Percentiles rank a stretch among this genome's conserved stretches.
These are phyloP conservation scores for Desmodus rotundus DNA, from an alignment of 2,113 vertebrate genomes.

Conservation along the genomic window DNA sequence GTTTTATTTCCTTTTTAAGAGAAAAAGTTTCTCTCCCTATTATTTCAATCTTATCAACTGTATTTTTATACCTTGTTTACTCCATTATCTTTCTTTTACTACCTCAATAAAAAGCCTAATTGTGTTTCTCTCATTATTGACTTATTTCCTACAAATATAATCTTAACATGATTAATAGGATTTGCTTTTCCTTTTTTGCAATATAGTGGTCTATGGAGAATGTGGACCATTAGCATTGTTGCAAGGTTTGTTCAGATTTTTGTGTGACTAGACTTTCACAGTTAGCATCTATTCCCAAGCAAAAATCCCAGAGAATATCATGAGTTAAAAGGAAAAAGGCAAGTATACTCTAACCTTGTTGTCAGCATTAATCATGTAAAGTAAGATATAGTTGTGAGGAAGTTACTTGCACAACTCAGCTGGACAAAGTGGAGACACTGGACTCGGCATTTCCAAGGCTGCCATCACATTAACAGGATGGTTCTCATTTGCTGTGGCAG, in stretches of 20 bases:
- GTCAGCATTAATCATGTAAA: background rate
- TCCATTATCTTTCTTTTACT: background rate
- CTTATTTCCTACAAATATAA: background rate
- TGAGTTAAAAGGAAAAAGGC: background rate
- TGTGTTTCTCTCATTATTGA: background rate
- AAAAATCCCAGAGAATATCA: background rate
- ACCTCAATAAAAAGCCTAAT: background rate
- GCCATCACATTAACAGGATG: background rate
- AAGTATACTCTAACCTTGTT: background rate
- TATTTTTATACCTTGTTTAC: background rate
- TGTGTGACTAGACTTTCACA: background rate
- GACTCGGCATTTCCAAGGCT: background rate
- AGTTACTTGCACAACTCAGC: background rate
- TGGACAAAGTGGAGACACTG: background rate
- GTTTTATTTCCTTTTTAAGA: background rate
- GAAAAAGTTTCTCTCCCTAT: background rate
- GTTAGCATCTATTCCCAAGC: background rate
- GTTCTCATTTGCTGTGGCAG: slow-evolving; percentile 53
- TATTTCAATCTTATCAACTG: background rate
- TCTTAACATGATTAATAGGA: background rate
- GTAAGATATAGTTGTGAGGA: background rate
- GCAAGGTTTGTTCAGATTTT: background rate
- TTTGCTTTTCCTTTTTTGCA: background rate
- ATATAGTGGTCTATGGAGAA: background rate
- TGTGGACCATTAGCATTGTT: background rate